Evolutionary conservation across 2,113 vertebrate species (phyloP).

Genomic region (Ginglymostoma cirratum): DNA sequence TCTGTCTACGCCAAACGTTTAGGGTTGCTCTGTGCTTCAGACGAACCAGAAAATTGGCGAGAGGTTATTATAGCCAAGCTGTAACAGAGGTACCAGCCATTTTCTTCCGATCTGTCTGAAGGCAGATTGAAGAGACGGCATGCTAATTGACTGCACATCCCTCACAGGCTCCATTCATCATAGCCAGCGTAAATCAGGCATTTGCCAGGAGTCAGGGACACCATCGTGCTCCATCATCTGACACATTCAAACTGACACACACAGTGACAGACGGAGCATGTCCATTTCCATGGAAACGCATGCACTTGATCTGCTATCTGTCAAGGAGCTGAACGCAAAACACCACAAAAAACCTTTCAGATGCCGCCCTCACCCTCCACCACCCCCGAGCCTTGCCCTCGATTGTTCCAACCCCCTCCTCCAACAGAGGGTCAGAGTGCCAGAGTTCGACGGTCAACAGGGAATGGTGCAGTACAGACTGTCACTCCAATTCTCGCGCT

Average conservation of each 20-base stretch:
- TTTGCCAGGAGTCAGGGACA: not conserved
- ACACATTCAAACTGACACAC: not conserved
- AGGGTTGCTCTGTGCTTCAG: not conserved
- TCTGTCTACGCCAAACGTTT: not conserved
- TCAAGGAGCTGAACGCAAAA: not conserved
- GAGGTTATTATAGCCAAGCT: not conserved
- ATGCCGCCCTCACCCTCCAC: not conserved
- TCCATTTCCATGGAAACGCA: not conserved
- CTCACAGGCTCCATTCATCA: conserved; percentile 21
- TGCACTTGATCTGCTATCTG: not conserved
- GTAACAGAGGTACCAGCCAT: not conserved
- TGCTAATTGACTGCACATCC: not conserved
- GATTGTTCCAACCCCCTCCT: not conserved
- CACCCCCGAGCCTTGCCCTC: not conserved
- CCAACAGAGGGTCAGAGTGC: not conserved
- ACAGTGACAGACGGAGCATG: not conserved
- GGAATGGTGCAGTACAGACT: not conserved
- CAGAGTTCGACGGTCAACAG: not conserved
- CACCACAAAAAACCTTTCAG: not conserved
- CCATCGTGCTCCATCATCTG: not conserved
- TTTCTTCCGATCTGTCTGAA: not conserved
- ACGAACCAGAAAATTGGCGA: not conserved
- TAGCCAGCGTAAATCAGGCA: not conserved
- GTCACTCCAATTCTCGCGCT: not conserved
- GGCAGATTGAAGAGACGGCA: not conserved